Evolutionary conservation across 2,888 invertebrate genomes (phyloP).

Genomic region (Lithophane ornitopus): DNA sequence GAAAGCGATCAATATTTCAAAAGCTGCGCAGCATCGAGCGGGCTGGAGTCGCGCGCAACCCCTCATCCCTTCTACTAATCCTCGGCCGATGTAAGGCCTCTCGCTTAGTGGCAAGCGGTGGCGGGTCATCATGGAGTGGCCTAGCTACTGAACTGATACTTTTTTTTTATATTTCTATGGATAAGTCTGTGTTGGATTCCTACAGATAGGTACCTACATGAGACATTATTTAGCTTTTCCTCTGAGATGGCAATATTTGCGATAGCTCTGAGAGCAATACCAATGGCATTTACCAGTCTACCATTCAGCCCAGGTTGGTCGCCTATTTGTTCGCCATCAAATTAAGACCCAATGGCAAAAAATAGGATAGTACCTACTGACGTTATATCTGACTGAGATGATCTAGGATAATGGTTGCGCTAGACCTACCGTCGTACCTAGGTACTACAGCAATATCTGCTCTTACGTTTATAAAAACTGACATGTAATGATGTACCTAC

Average conservation of each 20-base stretch:
- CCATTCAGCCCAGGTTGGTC: not conserved
- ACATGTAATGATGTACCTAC: too few species aligned
- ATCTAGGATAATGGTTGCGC: too few species aligned
- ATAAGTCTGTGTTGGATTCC: not conserved
- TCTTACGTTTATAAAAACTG: too few species aligned
- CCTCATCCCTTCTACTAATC: slow-evolving; percentile 22
- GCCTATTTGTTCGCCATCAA: not conserved
- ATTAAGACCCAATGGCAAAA: too few species aligned
- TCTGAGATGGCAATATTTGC: not conserved
- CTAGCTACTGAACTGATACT: too few species aligned
- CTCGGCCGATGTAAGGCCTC: slow-evolving; percentile 1
- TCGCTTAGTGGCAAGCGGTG: not conserved
- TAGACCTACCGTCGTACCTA: too few species aligned
- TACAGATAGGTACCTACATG: not conserved
- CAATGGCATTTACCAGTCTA: not conserved
- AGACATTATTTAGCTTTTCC: not conserved
- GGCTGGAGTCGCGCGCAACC: slow-evolving; percentile 25
- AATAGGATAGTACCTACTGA: too few species aligned
- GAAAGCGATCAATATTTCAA: slow-evolving; percentile 45
- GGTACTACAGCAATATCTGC: too few species aligned
- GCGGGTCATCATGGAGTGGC: not conserved
- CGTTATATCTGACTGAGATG: too few species aligned
- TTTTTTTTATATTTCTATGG: too few species aligned
- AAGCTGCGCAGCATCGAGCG: slow-evolving; percentile 39
- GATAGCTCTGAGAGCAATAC: not conserved